Evolutionary conservation across 2,888 invertebrate genomes (phyloP).

Genomic region (Tenthredo distinguenda): DNA sequence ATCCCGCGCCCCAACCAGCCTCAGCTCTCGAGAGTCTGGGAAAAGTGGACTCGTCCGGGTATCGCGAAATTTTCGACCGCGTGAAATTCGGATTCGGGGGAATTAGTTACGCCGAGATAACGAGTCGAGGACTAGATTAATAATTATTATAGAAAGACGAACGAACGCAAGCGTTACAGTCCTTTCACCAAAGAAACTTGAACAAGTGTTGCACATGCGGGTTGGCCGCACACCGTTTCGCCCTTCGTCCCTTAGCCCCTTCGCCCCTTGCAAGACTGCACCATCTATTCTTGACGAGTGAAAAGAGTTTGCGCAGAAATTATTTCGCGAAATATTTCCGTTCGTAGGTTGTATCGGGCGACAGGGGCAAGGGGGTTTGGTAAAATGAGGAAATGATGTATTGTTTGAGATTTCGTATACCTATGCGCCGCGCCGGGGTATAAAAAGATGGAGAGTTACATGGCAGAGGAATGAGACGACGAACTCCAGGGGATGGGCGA

Average conservation of each 20-base stretch:
- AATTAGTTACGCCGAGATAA: not conserved
- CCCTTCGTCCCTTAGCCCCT: not conserved
- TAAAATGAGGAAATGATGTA: slow-evolving; percentile 65
- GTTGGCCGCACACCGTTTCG: not conserved
- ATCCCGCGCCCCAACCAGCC: not conserved
- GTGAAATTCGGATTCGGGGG: not conserved
- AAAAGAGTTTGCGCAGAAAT: not conserved
- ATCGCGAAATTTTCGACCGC: not conserved
- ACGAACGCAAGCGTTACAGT: not conserved
- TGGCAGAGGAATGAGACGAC: slow-evolving; percentile 50
- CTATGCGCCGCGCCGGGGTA: slow-evolving; percentile 39
- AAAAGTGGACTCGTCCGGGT: slow-evolving; percentile 20
- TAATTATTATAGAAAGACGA: not conserved
- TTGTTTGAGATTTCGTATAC: slow-evolving; percentile 60
- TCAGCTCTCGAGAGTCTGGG: not conserved
- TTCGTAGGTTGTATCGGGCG: not conserved
- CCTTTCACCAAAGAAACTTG: not conserved
- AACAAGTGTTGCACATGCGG: not conserved
- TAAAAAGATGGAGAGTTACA: slow-evolving; percentile 54
- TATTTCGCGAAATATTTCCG: not conserved
- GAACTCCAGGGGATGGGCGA: slow-evolving; percentile 43
- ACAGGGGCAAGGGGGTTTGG: slow-evolving; percentile 43
- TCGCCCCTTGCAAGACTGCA: not conserved
- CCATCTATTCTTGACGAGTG: not conserved
- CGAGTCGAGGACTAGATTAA: not conserved